These are phyloP conservation scores for Brachylomia viminalis DNA, from an alignment of 2,888 invertebrate genomes.

Conservation along the genomic window DNA sequence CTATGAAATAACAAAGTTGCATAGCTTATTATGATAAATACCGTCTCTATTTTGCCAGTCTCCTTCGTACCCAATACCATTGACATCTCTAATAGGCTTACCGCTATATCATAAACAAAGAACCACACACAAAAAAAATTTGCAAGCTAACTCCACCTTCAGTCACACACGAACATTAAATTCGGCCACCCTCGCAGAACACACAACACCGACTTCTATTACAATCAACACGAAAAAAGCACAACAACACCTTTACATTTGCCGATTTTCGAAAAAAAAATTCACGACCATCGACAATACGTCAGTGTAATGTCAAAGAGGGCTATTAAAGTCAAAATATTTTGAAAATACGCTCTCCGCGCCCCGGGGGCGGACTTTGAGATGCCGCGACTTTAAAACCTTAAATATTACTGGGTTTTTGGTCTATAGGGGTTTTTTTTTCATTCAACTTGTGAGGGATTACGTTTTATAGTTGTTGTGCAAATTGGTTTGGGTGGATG, in stretches of 20 bases:
- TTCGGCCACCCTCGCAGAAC: slow-evolving; percentile 59
- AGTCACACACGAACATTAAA: slow-evolving; percentile 32
- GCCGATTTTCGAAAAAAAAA: slow-evolving; percentile 73
- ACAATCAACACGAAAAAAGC: slow-evolving; percentile 51
- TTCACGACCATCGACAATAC: slow-evolving; percentile 74
- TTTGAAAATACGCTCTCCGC: slow-evolving; percentile 87
- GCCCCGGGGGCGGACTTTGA: slow-evolving; percentile 83
- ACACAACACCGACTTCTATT: slow-evolving; percentile 60
- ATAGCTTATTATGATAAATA: too few relatives aligned
- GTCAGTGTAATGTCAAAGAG: slow-evolving; percentile 83
- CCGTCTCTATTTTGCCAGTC: too few relatives aligned
- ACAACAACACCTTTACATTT: slow-evolving; percentile 64
- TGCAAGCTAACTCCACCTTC: neutral
- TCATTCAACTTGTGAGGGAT: slow-evolving; percentile 55
- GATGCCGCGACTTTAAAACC: slow-evolving; percentile 70
- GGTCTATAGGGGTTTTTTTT: slow-evolving; percentile 57
- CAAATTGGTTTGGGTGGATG: slow-evolving; percentile 50
- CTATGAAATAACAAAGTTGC: too few relatives aligned
- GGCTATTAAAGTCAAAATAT: slow-evolving; percentile 90
- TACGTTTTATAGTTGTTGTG: slow-evolving; percentile 55
- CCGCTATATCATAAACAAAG: slow-evolving; percentile 9
- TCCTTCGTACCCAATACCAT: neutral
- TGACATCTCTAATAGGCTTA: neutral
- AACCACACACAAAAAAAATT: slow-evolving; percentile 6
- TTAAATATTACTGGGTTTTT: slow-evolving; percentile 62